Percentiles rank a stretch among this genome's conserved stretches.
Conservation (phyloP, 2,797 vertebrate genomes). For the Protosalanx chinensis region DNA sequence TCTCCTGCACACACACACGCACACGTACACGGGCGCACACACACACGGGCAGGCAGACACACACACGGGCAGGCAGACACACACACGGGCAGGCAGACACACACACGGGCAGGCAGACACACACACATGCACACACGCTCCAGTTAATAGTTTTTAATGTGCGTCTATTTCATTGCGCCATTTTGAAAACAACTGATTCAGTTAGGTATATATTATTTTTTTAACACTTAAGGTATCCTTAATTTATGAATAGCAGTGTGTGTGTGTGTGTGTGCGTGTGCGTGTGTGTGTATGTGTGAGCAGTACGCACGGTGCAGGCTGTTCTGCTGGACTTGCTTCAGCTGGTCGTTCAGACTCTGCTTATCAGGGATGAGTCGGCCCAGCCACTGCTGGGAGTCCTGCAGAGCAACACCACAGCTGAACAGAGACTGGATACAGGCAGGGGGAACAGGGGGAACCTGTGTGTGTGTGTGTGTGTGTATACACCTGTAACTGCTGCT, state of each 20-base stretch:
- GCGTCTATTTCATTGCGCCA: no score
- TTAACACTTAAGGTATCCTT: no score
- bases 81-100: no score
- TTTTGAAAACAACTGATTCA: no score
- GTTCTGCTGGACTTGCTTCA: constrained; percentile 96
- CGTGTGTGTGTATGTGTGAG: neutral
- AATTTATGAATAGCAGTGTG: neutral
- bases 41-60: no score
- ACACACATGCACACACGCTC: neutral
- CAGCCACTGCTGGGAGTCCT: constrained; percentile 97
- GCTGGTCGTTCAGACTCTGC: constrained; percentile 89
- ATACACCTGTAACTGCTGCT: no score
- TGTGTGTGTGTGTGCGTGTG: neutral
- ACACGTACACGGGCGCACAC: neutral
- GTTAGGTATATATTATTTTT: no score
- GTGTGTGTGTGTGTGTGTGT: neutral
- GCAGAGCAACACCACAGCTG: constrained; percentile 10
- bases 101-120: no score
- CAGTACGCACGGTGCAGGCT: constrained; percentile 88
- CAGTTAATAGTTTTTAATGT: no score
- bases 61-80: no score
- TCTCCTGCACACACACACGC: constrained; percentile 76
- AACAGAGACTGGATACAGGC: neutral
- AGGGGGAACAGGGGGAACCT: neutral
- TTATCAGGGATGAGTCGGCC: constrained; percentile 95